phyloP scores from a whole-genome alignment of 1,140 invertebrate species.

The Ips nitidus region DNA sequence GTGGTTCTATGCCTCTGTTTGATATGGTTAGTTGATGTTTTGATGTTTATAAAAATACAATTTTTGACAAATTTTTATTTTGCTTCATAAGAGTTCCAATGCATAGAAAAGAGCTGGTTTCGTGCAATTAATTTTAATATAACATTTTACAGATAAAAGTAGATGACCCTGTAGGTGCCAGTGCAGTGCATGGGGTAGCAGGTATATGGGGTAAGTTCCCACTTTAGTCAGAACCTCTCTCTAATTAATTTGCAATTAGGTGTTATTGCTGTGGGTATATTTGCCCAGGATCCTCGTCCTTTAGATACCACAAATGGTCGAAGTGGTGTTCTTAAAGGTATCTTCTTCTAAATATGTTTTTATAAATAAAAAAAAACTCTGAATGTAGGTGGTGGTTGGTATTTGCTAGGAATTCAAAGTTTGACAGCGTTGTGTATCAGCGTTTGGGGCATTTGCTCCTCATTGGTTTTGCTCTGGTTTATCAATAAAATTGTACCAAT shows the following conservation, averaged over 20 bases:
- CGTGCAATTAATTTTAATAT: not conserved
- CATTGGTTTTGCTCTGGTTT: slow-evolving; percentile 70
- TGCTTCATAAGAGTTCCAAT: not conserved
- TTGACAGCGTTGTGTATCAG: slow-evolving; percentile 69
- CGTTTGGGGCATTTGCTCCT: slow-evolving; percentile 71
- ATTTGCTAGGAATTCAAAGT: slow-evolving; percentile 80
- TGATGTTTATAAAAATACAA: not conserved
- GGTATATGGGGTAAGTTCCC: slow-evolving; percentile 62
- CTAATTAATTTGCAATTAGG: slow-evolving; percentile 57
- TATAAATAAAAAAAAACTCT: not conserved
- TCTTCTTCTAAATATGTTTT: not conserved
- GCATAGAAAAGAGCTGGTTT: not conserved
- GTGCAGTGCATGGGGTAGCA: slow-evolving; percentile 81
- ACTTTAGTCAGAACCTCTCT: not conserved
- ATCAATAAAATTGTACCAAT: slow-evolving; percentile 80
- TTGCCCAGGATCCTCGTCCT: slow-evolving; percentile 82
- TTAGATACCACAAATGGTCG: slow-evolving; percentile 76
- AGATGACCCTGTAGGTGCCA: slow-evolving; percentile 90
- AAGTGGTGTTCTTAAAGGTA: slow-evolving; percentile 78
- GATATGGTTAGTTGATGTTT: slow-evolving; percentile 56
- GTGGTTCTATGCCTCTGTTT: slow-evolving; percentile 69
- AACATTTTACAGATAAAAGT: slow-evolving; percentile 60
- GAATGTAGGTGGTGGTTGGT: slow-evolving; percentile 75
- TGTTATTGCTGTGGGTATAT: slow-evolving; percentile 84
- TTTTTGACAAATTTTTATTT: not conserved